phyloP scores from a whole-genome alignment of 2,888 invertebrate genomes.

The Scelioninae gen. 2 region DNA sequence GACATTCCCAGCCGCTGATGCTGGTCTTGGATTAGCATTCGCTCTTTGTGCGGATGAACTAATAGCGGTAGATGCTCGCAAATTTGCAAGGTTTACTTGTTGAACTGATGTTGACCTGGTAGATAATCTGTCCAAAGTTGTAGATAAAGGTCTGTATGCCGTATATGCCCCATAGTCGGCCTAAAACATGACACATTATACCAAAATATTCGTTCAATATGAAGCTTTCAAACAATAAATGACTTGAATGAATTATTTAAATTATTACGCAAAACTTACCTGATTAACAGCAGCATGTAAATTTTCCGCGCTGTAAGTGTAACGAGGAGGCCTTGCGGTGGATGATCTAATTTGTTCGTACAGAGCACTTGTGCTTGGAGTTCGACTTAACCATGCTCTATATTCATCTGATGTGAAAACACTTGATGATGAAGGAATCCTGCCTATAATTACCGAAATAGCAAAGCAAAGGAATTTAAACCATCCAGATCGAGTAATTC shows the following conservation, averaged over 20 bases:
- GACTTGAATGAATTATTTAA: not conserved
- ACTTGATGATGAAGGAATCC: constrained; percentile 76
- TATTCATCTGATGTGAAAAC: constrained; percentile 95
- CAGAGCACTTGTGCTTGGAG: constrained; percentile 93
- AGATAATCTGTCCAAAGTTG: constrained; percentile 82
- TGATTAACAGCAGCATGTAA: constrained; percentile 90
- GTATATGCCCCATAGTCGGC: constrained; percentile 76
- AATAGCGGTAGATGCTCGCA: constrained; percentile 73
- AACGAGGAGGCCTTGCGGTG: constrained; percentile 85
- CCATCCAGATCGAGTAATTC: too few relatives aligned
- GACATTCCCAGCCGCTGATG: constrained; percentile 72
- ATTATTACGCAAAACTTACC: constrained; percentile 75
- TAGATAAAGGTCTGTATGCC: constrained; percentile 82
- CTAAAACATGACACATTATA: too few relatives aligned
- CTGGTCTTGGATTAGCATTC: constrained; percentile 69
- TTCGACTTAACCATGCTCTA: constrained; percentile 92
- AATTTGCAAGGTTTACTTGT: constrained; percentile 73
- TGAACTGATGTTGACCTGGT: constrained; percentile 82
- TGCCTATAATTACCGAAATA: constrained; percentile 66
- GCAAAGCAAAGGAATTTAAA: not conserved
- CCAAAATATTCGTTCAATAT: too few relatives aligned
- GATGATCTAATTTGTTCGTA: constrained; percentile 93
- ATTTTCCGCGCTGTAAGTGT: constrained; percentile 94
- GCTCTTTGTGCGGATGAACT: constrained; percentile 72
- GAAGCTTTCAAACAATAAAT: too few relatives aligned